A percentile compares a stretch with the other conserved stretches of the same genome.
Conservation (phyloP, 2,888 invertebrate genomes). For the Temnothorax unifasciatus region DNA sequence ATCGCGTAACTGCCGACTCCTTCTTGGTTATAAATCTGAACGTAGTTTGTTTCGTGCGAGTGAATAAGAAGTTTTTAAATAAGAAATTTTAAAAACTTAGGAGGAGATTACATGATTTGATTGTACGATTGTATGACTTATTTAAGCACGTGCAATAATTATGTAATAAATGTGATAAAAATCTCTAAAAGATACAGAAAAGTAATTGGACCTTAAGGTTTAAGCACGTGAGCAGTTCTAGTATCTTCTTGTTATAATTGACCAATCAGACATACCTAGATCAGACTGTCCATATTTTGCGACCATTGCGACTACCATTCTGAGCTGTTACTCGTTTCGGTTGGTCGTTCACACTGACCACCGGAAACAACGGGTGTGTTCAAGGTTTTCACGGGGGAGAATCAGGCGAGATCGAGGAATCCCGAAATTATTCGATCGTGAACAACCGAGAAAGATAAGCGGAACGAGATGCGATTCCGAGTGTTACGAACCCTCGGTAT, state of each 20-base stretch:
- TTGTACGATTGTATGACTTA: not conserved
- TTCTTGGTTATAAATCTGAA: not conserved
- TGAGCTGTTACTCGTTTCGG: slow-evolving; percentile 47
- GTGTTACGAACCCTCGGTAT: slow-evolving; percentile 45
- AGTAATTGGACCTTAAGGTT: not conserved
- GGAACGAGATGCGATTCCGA: slow-evolving; percentile 58
- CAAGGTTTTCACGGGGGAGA: not conserved
- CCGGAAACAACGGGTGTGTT: slow-evolving; percentile 1
- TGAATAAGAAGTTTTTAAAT: not conserved
- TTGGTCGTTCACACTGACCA: slow-evolving; percentile 56
- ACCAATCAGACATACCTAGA: slow-evolving; percentile 77
- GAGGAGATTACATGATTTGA: not conserved
- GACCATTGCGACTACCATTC: slow-evolving; percentile 83
- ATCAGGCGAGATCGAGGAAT: slow-evolving; percentile 50
- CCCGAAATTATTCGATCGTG: slow-evolving; percentile 19
- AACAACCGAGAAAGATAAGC: slow-evolving; percentile 63
- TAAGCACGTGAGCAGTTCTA: not conserved
- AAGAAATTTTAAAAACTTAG: not conserved
- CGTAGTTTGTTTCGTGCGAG: not conserved
- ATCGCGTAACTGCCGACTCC: not conserved
- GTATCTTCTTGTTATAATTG: not conserved
- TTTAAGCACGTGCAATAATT: too few species aligned
- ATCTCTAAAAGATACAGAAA: not conserved
- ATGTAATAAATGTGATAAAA: not conserved
- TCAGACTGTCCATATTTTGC: slow-evolving; percentile 80